These are phyloP conservation scores for Drosophila pachea DNA, from an alignment of 1,140 invertebrate species.

Conservation along the genomic window DNA sequence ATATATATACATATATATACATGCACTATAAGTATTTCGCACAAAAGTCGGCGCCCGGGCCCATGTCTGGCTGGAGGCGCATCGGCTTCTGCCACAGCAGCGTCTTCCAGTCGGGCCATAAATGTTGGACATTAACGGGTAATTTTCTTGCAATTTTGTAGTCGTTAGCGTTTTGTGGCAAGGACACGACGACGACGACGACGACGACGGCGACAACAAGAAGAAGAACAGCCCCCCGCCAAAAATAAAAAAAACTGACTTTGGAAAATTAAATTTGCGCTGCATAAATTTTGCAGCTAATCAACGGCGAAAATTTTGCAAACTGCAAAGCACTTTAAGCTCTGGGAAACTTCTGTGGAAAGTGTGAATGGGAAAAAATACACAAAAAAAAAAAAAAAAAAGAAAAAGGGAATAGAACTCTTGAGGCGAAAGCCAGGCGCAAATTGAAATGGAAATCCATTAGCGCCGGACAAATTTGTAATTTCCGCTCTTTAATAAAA, in stretches of 20 bases:
- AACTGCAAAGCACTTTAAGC: constrained; percentile 25
- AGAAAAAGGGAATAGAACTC: not conserved
- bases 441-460: constrained; percentile 76
- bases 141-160: constrained; percentile 79
- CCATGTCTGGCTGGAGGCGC: constrained; percentile 31
- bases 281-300: constrained; percentile 62
- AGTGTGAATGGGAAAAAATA: constrained; percentile 5
- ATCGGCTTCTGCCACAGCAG: constrained; percentile 18
- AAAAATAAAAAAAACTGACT: not conserved
- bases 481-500: constrained; percentile 72
- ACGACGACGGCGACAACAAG: constrained; percentile 48
- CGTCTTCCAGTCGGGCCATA: constrained; percentile 60
- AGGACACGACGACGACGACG: constrained; percentile 52
- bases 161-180: constrained; percentile 78
- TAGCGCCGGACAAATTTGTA: constrained; percentile 76
- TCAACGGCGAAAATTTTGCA: constrained; percentile 23
- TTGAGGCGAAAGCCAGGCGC: constrained; percentile 38
- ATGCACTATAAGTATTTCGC: constrained; percentile 34
- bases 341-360: too few relatives aligned
- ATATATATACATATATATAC: constrained; percentile 19
- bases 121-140: constrained; percentile 78
- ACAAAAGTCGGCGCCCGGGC: constrained; percentile 45
- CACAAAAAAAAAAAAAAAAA: constrained; percentile 19
- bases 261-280: constrained; percentile 53
- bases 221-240: not conserved